Evolutionary conservation across 2,888 invertebrate genomes (phyloP).

Genomic region (Schrankia costaestrigalis): DNA sequence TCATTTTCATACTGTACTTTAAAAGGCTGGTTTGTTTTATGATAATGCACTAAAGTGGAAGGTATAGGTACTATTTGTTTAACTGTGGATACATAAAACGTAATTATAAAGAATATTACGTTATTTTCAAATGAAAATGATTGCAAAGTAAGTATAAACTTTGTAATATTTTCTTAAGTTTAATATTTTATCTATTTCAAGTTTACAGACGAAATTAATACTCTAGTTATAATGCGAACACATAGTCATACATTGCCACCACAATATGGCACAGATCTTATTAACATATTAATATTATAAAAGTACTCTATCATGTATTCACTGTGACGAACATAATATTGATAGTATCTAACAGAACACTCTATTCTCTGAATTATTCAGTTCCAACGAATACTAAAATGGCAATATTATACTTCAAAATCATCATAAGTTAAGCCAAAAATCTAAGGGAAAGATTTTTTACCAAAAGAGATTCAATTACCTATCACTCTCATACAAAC

Average conservation of each 20-base stretch:
- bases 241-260: slow-evolving; percentile 69
- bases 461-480: slow-evolving; percentile 74
- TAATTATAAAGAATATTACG: slow-evolving; percentile 17
- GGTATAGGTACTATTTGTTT: slow-evolving; percentile 15
- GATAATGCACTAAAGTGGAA: too few relatives aligned
- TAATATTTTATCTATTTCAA: slow-evolving; percentile 63
- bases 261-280: slow-evolving; percentile 78
- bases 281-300: slow-evolving; percentile 45
- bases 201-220: slow-evolving; percentile 69
- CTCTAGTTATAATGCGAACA: slow-evolving; percentile 67
- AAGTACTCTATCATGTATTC: slow-evolving; percentile 48
- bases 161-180: slow-evolving; percentile 55
- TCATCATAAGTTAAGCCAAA: slow-evolving; percentile 39
- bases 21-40: slow-evolving; percentile 7
- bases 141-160: slow-evolving; percentile 28
- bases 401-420: slow-evolving; percentile 34
- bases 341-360: slow-evolving; percentile 25
- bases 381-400: slow-evolving; percentile 20
- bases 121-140: slow-evolving; percentile 29
- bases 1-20: slow-evolving; percentile 22
- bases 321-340: slow-evolving; percentile 34
- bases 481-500: slow-evolving; percentile 74
- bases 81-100: slow-evolving; percentile 13
- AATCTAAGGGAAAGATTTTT: slow-evolving; percentile 52
- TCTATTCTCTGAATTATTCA: slow-evolving; percentile 16